Base-by-base conservation (phyloP, 2,797 vertebrate genomes). In the Allenopithecus nigroviridis region DNA sequence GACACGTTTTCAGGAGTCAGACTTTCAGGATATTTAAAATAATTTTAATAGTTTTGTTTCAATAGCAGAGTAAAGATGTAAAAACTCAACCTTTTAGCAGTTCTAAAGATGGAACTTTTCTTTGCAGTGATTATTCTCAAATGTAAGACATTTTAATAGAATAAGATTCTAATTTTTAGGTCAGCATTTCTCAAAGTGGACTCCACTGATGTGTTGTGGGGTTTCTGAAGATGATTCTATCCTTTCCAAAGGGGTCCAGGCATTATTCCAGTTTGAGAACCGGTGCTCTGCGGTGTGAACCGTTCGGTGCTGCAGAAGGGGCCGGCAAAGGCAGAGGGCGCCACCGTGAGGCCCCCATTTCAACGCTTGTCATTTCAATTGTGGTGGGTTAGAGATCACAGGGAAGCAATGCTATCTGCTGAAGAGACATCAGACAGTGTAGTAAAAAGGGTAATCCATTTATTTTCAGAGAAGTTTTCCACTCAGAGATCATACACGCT, bases 401-500 rank as follows among this genome's bases (percentile, higher is more conserved):
- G 99, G 98, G 96, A 85, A 90, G 97, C 96, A n/a, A 96, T 61
- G n/a, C 97, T 98, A 97, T 98, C 99, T 98, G 98, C 96, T 84
- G 97, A 96, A 93, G 98, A 98, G 98, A 98, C 99, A 98, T 99
- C 99, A 98, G 99, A 99, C 98, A 94, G 98, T 95, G 97, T 97
- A 57, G 80, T 97, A 98, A 98, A 98, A 99, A 98, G 98, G 98
- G 98, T 99, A 99, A 99, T 99, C 99, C 99, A 99, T 98, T 99
- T 99, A 99, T 99, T 99, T 98, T 98, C 98, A 98, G 98, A 98
- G 98, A 99, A 99, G 98, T 99, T 99, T 99, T 99, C 99, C 98
- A 99, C 98, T 98, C 91, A 0, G 98, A 98, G 99, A 99, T 99
- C 99, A 99, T 99, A 99, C 98, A 99, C 98, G 89, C 98, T 98